Evolutionary conservation across 2,888 invertebrate genomes (phyloP).

Genomic region (Cabera pusaria): DNA sequence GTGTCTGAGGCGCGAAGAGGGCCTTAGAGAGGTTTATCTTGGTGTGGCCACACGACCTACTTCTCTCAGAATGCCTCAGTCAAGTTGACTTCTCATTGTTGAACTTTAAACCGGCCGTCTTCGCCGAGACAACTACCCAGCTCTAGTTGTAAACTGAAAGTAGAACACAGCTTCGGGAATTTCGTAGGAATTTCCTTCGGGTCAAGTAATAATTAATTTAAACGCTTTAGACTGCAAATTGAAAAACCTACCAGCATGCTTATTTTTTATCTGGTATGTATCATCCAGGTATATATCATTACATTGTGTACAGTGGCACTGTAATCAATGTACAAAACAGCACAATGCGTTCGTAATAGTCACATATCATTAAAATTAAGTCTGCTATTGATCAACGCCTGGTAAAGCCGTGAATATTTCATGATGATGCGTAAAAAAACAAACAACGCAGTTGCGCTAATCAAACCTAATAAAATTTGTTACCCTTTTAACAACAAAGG

Average conservation of each 20-base stretch:
- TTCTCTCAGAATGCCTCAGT: slow-evolving; percentile 44
- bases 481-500: slow-evolving; percentile 14
- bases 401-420: slow-evolving; percentile 13
- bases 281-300: too few relatives aligned
- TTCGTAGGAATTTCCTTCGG: not conserved
- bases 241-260: too few relatives aligned
- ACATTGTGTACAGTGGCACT: too few relatives aligned
- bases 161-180: slow-evolving; percentile 2
- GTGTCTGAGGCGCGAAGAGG: slow-evolving; percentile 24
- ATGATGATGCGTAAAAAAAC: slow-evolving; percentile 7
- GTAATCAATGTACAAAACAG: too few relatives aligned
- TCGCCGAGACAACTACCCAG: slow-evolving; percentile 29
- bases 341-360: too few relatives aligned
- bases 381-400: slow-evolving; percentile 4
- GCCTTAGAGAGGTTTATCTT: slow-evolving; percentile 44
- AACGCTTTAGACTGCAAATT: too few relatives aligned
- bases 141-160: slow-evolving; percentile 12
- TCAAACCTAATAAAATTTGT: slow-evolving; percentile 25
- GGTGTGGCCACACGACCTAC: slow-evolving; percentile 47
- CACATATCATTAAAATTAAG: too few relatives aligned
- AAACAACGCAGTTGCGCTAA: slow-evolving; percentile 15
- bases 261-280: too few relatives aligned
- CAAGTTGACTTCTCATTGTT: slow-evolving; percentile 47
- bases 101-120: slow-evolving; percentile 39
- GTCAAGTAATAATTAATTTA: too few relatives aligned